These are phyloP conservation scores for Agonopterix subpropinquella DNA, from an alignment of 2,888 invertebrate genomes.

Conservation along the genomic window DNA sequence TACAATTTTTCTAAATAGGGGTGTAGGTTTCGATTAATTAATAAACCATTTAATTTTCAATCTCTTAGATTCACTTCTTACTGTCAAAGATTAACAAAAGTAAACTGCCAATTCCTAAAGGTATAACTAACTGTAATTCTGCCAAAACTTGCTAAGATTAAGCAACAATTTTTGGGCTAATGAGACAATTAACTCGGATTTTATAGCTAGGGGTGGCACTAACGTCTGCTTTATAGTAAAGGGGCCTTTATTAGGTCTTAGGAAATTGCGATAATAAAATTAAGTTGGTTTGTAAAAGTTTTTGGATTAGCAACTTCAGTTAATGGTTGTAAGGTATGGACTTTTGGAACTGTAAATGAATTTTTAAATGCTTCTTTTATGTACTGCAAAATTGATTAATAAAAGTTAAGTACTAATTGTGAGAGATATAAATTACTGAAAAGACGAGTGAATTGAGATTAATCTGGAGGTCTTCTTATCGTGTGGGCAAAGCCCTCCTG, in stretches of 20 bases:
- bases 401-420: no score
- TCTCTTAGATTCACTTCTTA: background rate
- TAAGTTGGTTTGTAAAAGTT: slow-evolving; percentile 4
- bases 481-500: no score
- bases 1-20: no score
- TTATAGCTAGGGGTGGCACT: slow-evolving; percentile 23
- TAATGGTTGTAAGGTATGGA: background rate
- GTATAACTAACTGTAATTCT: background rate
- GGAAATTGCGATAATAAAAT: slow-evolving; percentile 18
- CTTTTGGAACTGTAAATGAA: background rate
- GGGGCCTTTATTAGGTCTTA: slow-evolving; percentile 22
- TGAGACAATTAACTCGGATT: slow-evolving; percentile 41
- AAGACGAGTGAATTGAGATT: background rate
- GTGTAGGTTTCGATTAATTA: no score
- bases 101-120: background rate
- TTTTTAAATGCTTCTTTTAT: no score
- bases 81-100: no score
- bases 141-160: slow-evolving; percentile 14
- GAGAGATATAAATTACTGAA: no score
- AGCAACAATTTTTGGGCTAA: slow-evolving; percentile 35
- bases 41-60: background rate
- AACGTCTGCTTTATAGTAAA: slow-evolving; percentile 28
- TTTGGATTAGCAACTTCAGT: slow-evolving; percentile 7
- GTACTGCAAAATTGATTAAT: no score
- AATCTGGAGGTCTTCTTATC: background rate